These are phyloP conservation scores for Crenichthys baileyi DNA, from an alignment of 2,797 vertebrate species.

Conservation along the genomic window DNA sequence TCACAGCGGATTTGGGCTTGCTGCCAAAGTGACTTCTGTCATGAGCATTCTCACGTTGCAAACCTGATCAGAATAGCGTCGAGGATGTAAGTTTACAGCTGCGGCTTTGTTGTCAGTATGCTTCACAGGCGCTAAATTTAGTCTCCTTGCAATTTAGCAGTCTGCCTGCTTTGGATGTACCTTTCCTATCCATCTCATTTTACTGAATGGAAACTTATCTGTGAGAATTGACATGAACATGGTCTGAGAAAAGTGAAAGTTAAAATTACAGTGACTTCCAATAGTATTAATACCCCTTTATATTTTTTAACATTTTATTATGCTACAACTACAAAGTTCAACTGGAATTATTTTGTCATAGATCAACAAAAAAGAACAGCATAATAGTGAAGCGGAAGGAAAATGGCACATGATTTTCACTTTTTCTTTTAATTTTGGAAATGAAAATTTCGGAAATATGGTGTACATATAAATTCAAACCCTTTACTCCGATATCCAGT, in stretches of 20 bases:
- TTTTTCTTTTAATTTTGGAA: neutral
- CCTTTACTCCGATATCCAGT: too few relatives aligned
- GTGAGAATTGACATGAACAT: constrained; percentile 14
- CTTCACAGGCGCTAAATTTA: constrained; percentile 66
- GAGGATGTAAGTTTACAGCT: constrained; percentile 56
- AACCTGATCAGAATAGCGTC: constrained; percentile 59
- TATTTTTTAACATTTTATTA: neutral
- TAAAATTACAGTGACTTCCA: neutral
- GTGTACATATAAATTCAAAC: neutral
- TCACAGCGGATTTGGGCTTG: constrained; percentile 36
- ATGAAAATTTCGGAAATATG: neutral
- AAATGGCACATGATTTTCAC: neutral
- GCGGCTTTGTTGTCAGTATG: constrained; percentile 71
- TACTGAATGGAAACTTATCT: neutral
- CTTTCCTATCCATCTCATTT: constrained; percentile 20
- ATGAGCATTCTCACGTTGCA: constrained; percentile 70
- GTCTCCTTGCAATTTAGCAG: constrained; percentile 43
- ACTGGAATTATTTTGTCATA: neutral
- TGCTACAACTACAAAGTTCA: neutral
- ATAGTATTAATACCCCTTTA: neutral
- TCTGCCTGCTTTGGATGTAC: constrained; percentile 43
- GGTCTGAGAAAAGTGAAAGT: neutral
- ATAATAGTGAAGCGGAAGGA: neutral
- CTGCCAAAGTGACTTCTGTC: constrained; percentile 52
- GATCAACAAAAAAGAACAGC: neutral